These are phyloP conservation scores for Myzus persicae DNA, from an alignment of 1,140 invertebrate genomes.

Conservation along the genomic window DNA sequence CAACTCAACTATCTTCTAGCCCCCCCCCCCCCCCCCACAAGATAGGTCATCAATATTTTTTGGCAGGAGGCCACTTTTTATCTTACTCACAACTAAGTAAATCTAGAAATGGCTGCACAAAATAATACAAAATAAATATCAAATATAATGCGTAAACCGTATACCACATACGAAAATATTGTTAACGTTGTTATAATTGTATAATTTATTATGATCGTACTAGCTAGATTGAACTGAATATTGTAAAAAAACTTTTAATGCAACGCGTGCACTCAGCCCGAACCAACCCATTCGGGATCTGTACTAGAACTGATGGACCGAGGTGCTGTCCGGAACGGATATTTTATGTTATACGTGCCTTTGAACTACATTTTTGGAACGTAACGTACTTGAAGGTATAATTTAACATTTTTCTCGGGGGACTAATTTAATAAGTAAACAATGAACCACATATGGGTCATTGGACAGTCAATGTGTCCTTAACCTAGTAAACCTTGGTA, in stretches of 20 bases:
- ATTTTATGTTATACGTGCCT: not conserved
- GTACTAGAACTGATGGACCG: not conserved
- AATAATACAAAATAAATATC: not conserved
- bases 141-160: not conserved
- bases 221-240: not conserved
- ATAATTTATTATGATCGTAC: not conserved
- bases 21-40: too few species aligned
- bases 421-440: not conserved
- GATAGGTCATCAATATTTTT: not conserved
- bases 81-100: not conserved
- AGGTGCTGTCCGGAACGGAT: not conserved
- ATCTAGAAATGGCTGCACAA: not conserved
- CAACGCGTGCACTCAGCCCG: not conserved
- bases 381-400: not conserved
- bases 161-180: not conserved
- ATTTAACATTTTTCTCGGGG: not conserved
- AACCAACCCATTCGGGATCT: not conserved
- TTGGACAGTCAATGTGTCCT: slow-evolving; percentile 1
- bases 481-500: not conserved
- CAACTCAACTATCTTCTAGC: too few species aligned
- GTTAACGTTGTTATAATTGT: not conserved
- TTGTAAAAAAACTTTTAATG: not conserved
- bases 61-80: not conserved
- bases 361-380: not conserved
- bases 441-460: not conserved